Base-by-base conservation (phyloP, 1,140 invertebrate species). In the Grapholita molesta region DNA sequence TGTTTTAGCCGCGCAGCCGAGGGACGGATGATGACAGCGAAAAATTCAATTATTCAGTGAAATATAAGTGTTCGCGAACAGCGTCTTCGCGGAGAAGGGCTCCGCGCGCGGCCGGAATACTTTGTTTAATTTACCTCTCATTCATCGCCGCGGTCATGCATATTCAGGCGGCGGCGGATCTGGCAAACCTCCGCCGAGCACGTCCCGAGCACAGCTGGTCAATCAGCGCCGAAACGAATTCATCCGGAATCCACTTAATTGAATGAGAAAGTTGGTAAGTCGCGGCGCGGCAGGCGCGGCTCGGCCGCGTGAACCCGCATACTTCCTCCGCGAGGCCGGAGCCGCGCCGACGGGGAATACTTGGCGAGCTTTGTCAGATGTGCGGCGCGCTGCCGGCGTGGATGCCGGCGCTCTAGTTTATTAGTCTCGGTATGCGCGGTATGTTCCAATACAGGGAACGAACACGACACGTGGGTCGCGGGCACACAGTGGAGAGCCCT, bases 111-210 rank as follows among this genome's bases (percentile, higher is more conserved):
- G 25, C 24, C 25, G 25, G 55, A 61, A 61, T 61, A 28, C 55
- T 61, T 61, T 61, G 30, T 61, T 61, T 61, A 61, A 61, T 61
- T 61, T 61, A 28, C 55, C 55, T 21, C 55, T 61, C 25, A 61
- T 61, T 61, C 55, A 61, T 61, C 12, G 55, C n/a, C 28, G 24
- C 30, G 6, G 11, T 61, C 25, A 61, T 61, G 55, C 25, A 61
- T 61, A 61, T 61, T 61, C 55, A 61, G 8, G 55, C 55, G 25
- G 55, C 53, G 5, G 55, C 55, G 24, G 28, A 61, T 61, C 25
- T 25, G 8, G 55, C 6, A 32, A 61, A 32, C 55, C 55, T 61
- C 32, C 55, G n/a, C 30, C 8, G 12, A 61, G 52, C 11, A 55
- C 18, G 23, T 55, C 52, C 24, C 12, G 53, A 24, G 53, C 53